These are phyloP conservation scores for Siniperca undulata DNA, from an alignment of 2,797 vertebrate genomes.

Conservation along the genomic window DNA sequence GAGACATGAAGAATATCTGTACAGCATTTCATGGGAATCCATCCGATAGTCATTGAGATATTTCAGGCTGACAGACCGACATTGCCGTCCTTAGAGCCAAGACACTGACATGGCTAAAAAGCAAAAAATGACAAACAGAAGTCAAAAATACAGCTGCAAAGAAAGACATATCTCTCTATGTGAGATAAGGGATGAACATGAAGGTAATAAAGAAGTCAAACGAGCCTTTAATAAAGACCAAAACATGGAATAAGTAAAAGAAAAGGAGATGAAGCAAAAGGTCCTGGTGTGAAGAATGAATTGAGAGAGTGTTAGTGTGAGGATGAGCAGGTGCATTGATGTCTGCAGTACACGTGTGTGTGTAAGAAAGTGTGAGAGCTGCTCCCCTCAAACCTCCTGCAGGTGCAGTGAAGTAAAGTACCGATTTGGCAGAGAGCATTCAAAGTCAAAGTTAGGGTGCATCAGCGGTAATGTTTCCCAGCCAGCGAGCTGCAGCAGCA, in stretches of 20 bases:
- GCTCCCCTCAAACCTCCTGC: background rate
- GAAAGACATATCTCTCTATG: too few relatives aligned
- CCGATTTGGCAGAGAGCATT: conserved; percentile 14
- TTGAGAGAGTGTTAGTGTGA: conserved; percentile 9
- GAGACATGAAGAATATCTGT: too few relatives aligned
- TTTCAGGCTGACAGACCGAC: too few relatives aligned
- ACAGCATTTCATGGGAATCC: too few relatives aligned
- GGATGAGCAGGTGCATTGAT: background rate
- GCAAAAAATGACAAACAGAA: too few relatives aligned
- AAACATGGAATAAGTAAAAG: background rate
- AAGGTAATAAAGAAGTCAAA: background rate
- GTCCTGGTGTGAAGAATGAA: background rate
- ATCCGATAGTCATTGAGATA: too few relatives aligned
- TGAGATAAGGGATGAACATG: too few relatives aligned
- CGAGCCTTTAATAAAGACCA: background rate
- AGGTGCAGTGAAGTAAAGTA: conserved; percentile 23
- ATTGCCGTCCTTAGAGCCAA: too few relatives aligned
- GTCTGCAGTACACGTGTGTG: background rate
- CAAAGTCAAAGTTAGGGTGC: conserved; percentile 37
- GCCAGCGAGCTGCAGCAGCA: conserved; percentile 40
- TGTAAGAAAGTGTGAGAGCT: background rate
- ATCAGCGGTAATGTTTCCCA: conserved; percentile 36
- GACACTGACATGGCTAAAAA: too few relatives aligned
- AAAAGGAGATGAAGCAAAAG: background rate
- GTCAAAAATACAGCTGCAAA: background rate